Evolutionary conservation across 2,113 vertebrate species (phyloP), one percentile per base, ranked within the genome.

Genomic region (Malurus alboscapulatus): DNA sequence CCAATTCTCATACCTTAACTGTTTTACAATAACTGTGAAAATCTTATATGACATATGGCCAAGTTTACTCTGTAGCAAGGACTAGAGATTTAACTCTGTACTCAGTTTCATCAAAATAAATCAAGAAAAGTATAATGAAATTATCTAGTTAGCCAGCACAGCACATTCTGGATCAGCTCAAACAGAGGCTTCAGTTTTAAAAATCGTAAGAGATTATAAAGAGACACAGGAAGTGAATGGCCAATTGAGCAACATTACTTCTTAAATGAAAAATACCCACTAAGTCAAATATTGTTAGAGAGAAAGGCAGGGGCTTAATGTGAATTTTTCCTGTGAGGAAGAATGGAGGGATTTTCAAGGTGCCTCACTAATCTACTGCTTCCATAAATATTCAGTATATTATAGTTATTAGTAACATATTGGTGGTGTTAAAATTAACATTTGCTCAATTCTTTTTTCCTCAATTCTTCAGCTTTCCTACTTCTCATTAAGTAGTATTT

Each of bases 401-500:
- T 90, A 83, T 61, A 94, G 71, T 86, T 78, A 50, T 86, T 84
- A 62, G 51, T 54, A 88, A 89, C 38, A 7, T 68, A 85, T 72
- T 72, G 40, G 18, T 76, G 34, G 29, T 79, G 44, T 63, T 62
- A 78, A 76, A 72, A 47, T 68, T 74, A 88, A 94, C 36, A 65
- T 84, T 91, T 76, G 65, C 11, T 92, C 45, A 32, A 42, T 85
- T 92, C 18, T 65, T 87, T 86, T 44, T 54, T 84, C 36, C 44
- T 84, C 40, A 27, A 54, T 57, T 87, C 42, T 92, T 94, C 72
- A 79, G 32, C 29, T 94, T 89, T 89, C 69, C 72, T 51, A 27
- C 26, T 66, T 91, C 53, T 94, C 57, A 96, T 96, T 96, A 91
- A 84, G 75, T 59, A 48, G n/a, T 11, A 47, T 86, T 94, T 85